Conservation (phyloP, 2,888 invertebrate genomes). For the Spatulosminthurus flaviceps region DNA sequence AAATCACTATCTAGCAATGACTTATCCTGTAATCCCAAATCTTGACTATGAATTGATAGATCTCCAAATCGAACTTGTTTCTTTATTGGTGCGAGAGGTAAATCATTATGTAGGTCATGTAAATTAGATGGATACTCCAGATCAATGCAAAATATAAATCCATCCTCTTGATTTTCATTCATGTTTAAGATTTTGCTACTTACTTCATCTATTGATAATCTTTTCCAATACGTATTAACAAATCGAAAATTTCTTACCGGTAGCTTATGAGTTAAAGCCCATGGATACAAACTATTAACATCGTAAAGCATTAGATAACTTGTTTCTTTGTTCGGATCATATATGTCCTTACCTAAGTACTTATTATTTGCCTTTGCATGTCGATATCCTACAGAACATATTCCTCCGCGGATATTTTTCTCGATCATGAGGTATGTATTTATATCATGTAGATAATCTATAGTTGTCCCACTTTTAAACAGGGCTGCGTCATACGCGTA, state of each 20-base stretch:
- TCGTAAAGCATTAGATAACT: constrained; percentile 65
- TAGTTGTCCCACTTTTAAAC: not conserved
- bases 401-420: constrained; percentile 62
- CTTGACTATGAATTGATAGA: not conserved
- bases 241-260: constrained; percentile 64
- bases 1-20: not conserved
- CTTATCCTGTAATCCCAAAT: not conserved
- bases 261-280: constrained; percentile 65
- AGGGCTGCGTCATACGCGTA: not conserved
- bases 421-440: constrained; percentile 51
- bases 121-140: constrained; percentile 39
- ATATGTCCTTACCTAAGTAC: constrained; percentile 60
- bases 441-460: constrained; percentile 9
- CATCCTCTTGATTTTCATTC: constrained; percentile 24
- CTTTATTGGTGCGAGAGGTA: constrained; percentile 45
- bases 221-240: constrained; percentile 46
- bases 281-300: constrained; percentile 66
- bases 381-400: constrained; percentile 57
- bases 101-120: constrained; percentile 44
- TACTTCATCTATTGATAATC: not conserved
- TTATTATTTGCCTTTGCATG: constrained; percentile 64
- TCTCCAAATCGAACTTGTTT: too few relatives aligned
- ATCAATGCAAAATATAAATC: constrained; percentile 53
- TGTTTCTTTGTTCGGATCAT: constrained; percentile 50
- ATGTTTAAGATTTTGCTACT: not conserved